A percentile compares a stretch with the other conserved stretches of the same genome.
Conservation (phyloP, 2,797 vertebrate species). For the Rhynchonycteris naso region DNA sequence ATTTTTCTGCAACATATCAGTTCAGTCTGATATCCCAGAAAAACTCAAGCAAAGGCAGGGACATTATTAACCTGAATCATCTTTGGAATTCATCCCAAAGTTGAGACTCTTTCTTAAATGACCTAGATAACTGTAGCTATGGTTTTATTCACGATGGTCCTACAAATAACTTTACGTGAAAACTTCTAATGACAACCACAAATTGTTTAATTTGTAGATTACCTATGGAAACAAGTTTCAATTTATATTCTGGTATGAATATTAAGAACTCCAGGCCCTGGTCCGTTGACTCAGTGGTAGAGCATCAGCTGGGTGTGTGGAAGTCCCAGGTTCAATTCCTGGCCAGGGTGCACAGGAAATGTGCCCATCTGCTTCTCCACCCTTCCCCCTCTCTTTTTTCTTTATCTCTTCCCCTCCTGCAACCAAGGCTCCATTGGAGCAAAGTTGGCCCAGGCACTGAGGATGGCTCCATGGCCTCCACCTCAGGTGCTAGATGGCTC, state of each 20-base stretch:
- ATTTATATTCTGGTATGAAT: neutral
- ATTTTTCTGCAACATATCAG: constrained; percentile 31
- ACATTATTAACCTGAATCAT: neutral
- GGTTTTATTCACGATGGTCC: neutral
- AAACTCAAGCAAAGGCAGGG: constrained; percentile 39
- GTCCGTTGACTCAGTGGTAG: no score
- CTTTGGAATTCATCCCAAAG: neutral
- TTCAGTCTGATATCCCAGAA: neutral
- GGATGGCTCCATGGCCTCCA: no score
- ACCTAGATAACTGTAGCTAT: constrained; percentile 4
- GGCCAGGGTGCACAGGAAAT: no score
- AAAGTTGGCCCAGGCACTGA: no score
- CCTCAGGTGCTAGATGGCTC: no score
- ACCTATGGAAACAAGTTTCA: constrained; percentile 10
- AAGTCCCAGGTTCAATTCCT: no score
- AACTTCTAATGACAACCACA: neutral
- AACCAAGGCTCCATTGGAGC: no score
- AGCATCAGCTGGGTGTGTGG: no score
- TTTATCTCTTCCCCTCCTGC: no score
- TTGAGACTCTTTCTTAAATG: neutral
- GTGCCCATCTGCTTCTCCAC: no score
- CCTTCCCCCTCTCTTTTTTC: no score
- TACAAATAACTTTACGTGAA: neutral
- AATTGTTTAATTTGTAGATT: neutral
- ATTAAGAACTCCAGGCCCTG: neutral